Evolutionary conservation across 37 sponge, comb jelly and placozoan species (phyloP).

Genomic region (Mnemiopsis leidyi): DNA sequence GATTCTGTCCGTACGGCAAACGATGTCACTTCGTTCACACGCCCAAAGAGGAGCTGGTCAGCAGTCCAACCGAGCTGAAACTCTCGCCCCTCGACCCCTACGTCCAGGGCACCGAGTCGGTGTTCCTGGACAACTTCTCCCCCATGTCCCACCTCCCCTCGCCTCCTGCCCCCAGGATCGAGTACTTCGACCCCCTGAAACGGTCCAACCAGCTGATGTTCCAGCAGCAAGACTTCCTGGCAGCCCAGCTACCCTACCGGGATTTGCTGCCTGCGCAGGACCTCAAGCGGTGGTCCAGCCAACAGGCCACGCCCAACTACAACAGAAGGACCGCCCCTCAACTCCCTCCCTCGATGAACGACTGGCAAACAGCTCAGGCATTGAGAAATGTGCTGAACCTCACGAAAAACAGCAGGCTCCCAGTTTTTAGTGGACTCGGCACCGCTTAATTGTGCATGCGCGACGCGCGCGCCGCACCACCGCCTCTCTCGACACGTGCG

Average conservation of each 20-base stretch:
- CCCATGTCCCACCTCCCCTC: neutral
- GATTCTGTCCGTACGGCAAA: slow-evolving; percentile 95
- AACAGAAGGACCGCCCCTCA: neutral
- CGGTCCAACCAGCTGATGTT: neutral
- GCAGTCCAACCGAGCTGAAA: neutral
- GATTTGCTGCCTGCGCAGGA: neutral
- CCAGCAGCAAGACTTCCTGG: neutral
- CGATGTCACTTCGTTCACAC: slow-evolving; percentile 97
- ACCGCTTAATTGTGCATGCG: neutral
- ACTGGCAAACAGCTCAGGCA: slow-evolving; percentile 14
- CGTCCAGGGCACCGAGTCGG: neutral
- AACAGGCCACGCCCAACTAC: slow-evolving; percentile 22
- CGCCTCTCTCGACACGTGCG: neutral
- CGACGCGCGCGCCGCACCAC: neutral
- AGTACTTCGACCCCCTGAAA: neutral
- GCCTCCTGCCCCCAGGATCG: neutral
- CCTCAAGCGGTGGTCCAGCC: neutral
- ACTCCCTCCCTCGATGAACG: neutral
- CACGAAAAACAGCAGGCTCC: neutral
- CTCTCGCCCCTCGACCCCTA: neutral
- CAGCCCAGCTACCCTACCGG: neutral
- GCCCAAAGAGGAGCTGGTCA: slow-evolving; percentile 72
- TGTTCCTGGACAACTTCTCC: neutral
- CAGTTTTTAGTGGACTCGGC: slow-evolving; percentile 25
- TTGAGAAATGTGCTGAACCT: neutral